Base-by-base conservation (phyloP, 2,797 vertebrate species). In the Ambastaia sidthimunki region DNA sequence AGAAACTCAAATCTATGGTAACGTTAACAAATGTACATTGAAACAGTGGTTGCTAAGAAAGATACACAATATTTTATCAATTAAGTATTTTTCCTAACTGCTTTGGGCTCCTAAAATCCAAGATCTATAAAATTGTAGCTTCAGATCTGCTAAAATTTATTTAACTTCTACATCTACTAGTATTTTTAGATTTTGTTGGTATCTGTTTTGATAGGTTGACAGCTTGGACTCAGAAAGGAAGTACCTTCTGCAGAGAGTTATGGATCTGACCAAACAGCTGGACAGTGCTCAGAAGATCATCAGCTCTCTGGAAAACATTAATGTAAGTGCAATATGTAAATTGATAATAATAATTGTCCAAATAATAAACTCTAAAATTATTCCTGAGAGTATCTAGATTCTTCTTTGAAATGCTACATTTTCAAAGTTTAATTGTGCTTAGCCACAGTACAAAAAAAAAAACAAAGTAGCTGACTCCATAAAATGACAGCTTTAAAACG, bases 1-100 rank as follows among this genome's bases (percentile, higher is more conserved):
- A 93, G 81, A 91, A 93, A 69, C 82, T 93, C 13, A 90, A 93
- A 34, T 86, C 89, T 81, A 90, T 87, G 84, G 94, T 94, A 83
- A 93, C 91, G 83, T 76, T 63, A 28, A 81, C 15, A 59, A 47
- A 11, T 9, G 7, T 44, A 44, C 41, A 44, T 44, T 41, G 2
- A 41, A 41, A 41, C 10, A 44, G 41, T 44, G 9, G 41, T 44
- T 44, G 41, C 41, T 44, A 10, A 44, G 41, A 44, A 44, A 10
- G 41, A 44, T 44, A 44, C 41, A 44, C 41, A 44, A 44, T 10
- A 10, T 44, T 44, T 44, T 11, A 44, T 11, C 9, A 44, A 44
- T 11, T n/a, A n/a, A n/a, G n/a, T n/a, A 37, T 7, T 44, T 44
- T 44, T 10, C 10, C 10, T 11, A 10, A 9, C 41, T 44, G 10